Evolutionary conservation across 2,888 invertebrate species (phyloP).

Genomic region (Chalcis sispes): DNA sequence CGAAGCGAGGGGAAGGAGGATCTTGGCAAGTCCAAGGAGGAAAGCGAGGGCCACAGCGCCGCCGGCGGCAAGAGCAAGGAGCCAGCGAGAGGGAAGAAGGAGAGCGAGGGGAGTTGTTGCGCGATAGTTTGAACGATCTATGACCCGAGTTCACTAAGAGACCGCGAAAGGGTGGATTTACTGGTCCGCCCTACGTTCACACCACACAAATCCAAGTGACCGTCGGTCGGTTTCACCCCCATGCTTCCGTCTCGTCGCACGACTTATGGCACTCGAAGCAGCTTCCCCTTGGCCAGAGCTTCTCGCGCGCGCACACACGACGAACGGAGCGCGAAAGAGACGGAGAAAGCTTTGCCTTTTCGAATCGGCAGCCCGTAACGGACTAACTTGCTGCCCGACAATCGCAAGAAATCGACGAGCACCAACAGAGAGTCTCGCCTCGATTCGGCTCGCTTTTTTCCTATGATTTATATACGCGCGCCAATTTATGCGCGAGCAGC

Average conservation of each 20-base stretch:
- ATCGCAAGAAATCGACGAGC: conserved; percentile 45
- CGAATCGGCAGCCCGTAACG: conserved; percentile 57
- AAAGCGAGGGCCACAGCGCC: conserved; percentile 43
- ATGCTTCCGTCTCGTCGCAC: conserved; percentile 66
- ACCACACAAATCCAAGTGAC: conserved; percentile 76
- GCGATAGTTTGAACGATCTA: conserved; percentile 74
- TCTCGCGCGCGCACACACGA: neutral
- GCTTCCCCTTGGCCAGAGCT: conserved; percentile 58
- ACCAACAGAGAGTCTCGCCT: neutral
- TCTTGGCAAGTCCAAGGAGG: conserved; percentile 53
- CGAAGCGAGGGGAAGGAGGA: conserved; percentile 55
- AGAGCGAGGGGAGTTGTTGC: conserved; percentile 66
- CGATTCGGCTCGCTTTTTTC: neutral
- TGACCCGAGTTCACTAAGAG: conserved; percentile 74
- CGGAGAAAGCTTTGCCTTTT: conserved; percentile 13
- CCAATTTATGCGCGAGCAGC: too few relatives aligned
- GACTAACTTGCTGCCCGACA: conserved; percentile 42
- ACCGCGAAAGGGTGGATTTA: conserved; percentile 75
- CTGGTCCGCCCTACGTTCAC: conserved; percentile 74
- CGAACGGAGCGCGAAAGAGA: neutral
- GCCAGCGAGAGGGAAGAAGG: neutral
- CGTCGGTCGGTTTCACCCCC: conserved; percentile 67
- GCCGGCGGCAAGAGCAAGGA: conserved; percentile 27
- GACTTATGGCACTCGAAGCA: conserved; percentile 69
- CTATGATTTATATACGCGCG: neutral